A percentile compares a stretch with the other conserved stretches of the same genome.
phyloP scores from a whole-genome alignment of 2,797 vertebrate species.

The Gallirallus australis region DNA sequence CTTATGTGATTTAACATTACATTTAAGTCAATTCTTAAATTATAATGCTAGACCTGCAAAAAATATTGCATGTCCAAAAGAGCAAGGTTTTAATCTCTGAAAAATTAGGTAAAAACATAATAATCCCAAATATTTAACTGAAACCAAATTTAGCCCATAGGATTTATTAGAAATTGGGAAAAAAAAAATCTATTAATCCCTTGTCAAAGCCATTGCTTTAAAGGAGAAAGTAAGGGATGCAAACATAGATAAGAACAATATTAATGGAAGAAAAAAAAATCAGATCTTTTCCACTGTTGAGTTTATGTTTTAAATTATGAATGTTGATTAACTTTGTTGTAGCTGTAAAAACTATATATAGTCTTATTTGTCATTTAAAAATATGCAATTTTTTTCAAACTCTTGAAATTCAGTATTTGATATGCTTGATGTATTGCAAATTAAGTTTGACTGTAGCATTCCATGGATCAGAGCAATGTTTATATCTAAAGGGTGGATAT shows the following conservation, averaged over 20 bases:
- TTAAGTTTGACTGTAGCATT: neutral
- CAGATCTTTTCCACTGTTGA: neutral
- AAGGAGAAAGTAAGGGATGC: neutral
- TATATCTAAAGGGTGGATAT: no score
- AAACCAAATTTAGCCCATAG: neutral
- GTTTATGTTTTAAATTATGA: neutral
- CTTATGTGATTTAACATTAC: neutral
- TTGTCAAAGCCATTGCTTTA: neutral
- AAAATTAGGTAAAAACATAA: neutral
- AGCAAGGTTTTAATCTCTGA: neutral
- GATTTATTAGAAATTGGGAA: neutral
- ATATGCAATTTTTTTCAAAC: neutral
- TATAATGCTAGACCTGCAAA: neutral
- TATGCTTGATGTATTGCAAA: neutral
- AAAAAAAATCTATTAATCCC: neutral
- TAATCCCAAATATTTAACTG: neutral
- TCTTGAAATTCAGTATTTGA: neutral
- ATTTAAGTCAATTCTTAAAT: neutral
- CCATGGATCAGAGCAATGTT: neutral
- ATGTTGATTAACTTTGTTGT: neutral
- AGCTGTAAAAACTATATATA: neutral
- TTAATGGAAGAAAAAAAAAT: neutral
- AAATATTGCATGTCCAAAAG: neutral
- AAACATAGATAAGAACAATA: neutral
- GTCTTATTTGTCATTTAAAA: neutral